A percentile compares a stretch with the other conserved stretches of the same genome.
Conservation (phyloP, 2,888 invertebrate genomes). For the Opisthograptis luteolata region DNA sequence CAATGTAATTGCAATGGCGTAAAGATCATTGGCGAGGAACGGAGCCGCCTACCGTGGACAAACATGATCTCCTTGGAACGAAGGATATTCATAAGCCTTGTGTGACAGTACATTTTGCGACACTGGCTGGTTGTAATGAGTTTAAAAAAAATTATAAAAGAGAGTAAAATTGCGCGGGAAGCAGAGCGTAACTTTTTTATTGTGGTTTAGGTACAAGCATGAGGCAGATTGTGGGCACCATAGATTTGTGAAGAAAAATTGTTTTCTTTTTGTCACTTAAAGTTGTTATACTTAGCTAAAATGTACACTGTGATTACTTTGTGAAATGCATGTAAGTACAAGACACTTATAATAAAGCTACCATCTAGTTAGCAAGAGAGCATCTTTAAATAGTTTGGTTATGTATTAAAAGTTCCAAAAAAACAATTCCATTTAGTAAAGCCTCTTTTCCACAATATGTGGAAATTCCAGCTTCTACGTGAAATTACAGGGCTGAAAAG, state of each 20-base stretch:
- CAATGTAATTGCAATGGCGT: constrained; percentile 45
- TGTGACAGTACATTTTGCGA: constrained; percentile 47
- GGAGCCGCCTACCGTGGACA: constrained; percentile 53
- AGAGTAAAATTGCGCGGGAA: constrained; percentile 6
- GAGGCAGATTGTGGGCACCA: background rate
- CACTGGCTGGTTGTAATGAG: constrained; percentile 41
- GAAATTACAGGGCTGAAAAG: no score
- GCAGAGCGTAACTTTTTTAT: background rate
- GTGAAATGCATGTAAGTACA: constrained; percentile 34
- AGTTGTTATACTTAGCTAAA: no score
- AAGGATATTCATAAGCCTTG: constrained; percentile 52
- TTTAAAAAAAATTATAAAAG: constrained; percentile 31
- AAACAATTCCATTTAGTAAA: no score
- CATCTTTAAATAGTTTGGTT: no score
- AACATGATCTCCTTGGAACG: constrained; percentile 64
- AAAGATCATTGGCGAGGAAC: constrained; percentile 65
- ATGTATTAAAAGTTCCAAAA: no score
- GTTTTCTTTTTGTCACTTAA: no score
- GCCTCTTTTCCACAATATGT: no score
- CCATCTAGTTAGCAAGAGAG: no score
- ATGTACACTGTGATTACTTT: background rate
- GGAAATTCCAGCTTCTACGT: no score
- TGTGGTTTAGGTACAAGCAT: background rate
- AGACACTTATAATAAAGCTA: no score
- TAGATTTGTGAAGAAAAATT: background rate